Evolutionary conservation across 1,140 invertebrate species (phyloP), one percentile per base, ranked within the genome.

Genomic region (Rhopalosiphum maidis): DNA sequence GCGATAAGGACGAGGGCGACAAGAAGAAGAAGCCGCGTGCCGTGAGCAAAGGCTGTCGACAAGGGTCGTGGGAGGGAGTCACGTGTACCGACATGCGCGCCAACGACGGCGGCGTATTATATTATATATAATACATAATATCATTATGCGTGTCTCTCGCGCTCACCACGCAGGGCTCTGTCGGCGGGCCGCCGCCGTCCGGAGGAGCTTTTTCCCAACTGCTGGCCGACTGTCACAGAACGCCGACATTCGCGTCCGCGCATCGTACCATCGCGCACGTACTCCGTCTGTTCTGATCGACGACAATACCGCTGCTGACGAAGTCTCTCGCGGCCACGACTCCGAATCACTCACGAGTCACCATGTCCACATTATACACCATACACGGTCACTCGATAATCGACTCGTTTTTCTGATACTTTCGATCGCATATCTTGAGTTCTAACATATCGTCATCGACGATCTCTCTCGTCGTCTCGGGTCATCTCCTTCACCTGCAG

Each of bases 41-140:
- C n/a, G 51, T 22, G 2, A 43, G 85, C 85, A 48, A n/a, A 54
- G 88, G 87, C 60, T 77, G 30, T 77, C 60, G 51, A 90, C 22
- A 23, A 77, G 35, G 35, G n/a, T 43, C 54, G 88, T 25, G 21
- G n/a, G 87, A 21, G n/a, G 87, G n/a, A 41, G 88, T 90, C 88
- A 90, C 54, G 88, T 90, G 88, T 54, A 90, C 51, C 54, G 88
- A 35, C 88, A 90, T 90, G 88, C 88, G 88, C 88, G 88, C 87
- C 86, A 7, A 51, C 43, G 46, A 48, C 60, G 55, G 25, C 25
- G n/a, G 60, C 15, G 30, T 35, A 77, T 77, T 77, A 77, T 77
- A 77, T 77, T n/a, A 77, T 77, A 77, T 77, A 51, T 51, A 51
- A 51, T 51, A 77, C 60, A n/a, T 77, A 77, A 77, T 77, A 88